Conservation (phyloP, 1,140 invertebrate species). For the Druon quercuslanigerum region DNA sequence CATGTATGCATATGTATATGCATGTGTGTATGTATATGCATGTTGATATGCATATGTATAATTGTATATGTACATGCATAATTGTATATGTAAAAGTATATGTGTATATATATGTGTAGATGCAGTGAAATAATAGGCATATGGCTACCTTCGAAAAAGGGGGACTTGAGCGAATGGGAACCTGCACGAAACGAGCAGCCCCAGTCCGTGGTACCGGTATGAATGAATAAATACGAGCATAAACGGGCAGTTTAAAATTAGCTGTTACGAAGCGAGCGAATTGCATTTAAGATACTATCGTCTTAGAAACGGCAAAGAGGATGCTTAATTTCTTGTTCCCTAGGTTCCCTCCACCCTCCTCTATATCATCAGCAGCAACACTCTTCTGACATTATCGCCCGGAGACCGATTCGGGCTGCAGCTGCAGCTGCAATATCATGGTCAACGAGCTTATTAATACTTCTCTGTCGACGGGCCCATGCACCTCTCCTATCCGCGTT, state of each 20-base stretch:
- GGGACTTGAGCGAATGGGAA: conserved; percentile 40
- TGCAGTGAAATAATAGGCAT: conserved; percentile 43
- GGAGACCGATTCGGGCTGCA: conserved; percentile 29
- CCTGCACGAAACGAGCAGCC: conserved; percentile 60
- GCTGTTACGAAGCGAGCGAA: conserved; percentile 55
- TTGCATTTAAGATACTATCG: conserved; percentile 62
- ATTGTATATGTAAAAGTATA: neutral
- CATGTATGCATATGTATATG: neutral
- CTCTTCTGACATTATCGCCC: conserved; percentile 18
- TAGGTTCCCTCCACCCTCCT: neutral
- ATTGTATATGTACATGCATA: conserved; percentile 7
- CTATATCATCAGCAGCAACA: neutral
- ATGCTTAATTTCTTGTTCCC: conserved; percentile 26
- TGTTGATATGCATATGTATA: neutral
- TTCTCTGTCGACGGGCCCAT: no score
- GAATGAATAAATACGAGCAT: conserved; percentile 63
- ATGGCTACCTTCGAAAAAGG: conserved; percentile 42
- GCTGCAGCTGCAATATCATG: conserved; percentile 40
- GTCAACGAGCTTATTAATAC: conserved; percentile 44
- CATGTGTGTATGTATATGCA: conserved; percentile 33
- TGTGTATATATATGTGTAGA: conserved; percentile 32
- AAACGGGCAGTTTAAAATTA: conserved; percentile 63
- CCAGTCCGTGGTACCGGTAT: conserved; percentile 57
- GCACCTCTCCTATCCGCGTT: no score
- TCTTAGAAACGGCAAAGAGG: conserved; percentile 47